These are phyloP conservation scores for Nicator chloris DNA, from an alignment of 2,113 vertebrate genomes.

Conservation along the genomic window DNA sequence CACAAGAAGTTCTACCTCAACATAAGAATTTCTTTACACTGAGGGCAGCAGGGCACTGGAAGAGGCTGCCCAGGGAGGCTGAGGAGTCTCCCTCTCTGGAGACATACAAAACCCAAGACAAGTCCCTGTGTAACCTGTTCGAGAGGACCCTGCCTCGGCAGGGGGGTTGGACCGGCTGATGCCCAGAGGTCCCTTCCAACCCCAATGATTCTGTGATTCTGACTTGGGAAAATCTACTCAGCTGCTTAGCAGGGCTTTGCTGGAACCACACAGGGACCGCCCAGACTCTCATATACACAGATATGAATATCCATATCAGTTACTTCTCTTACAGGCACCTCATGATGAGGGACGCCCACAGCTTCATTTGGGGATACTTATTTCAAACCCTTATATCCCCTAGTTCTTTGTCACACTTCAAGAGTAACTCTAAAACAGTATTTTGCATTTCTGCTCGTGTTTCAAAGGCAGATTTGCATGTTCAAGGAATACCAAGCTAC, in stretches of 20 bases:
- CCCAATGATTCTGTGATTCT: background rate
- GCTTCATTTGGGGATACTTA: background rate
- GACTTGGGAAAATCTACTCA: background rate
- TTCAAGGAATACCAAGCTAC: background rate
- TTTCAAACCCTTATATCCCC: background rate
- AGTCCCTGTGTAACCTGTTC: background rate
- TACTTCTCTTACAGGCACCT: background rate
- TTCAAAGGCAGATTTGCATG: background rate
- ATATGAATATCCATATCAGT: background rate
- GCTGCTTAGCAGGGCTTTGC: background rate
- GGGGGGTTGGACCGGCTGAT: background rate
- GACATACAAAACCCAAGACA: background rate
- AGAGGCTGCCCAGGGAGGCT: background rate
- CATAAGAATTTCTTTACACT: background rate
- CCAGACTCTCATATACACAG: background rate
- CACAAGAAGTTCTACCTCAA: background rate
- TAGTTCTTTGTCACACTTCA: background rate
- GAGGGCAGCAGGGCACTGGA: background rate
- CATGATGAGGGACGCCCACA: background rate
- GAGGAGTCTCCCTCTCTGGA: background rate
- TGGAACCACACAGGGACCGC: background rate
- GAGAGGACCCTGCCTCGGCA: background rate
- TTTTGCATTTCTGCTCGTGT: background rate
- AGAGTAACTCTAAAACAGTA: background rate
- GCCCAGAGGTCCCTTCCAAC: background rate